Conservation (phyloP, 2,888 invertebrate genomes). For the Idaea biselata region DNA sequence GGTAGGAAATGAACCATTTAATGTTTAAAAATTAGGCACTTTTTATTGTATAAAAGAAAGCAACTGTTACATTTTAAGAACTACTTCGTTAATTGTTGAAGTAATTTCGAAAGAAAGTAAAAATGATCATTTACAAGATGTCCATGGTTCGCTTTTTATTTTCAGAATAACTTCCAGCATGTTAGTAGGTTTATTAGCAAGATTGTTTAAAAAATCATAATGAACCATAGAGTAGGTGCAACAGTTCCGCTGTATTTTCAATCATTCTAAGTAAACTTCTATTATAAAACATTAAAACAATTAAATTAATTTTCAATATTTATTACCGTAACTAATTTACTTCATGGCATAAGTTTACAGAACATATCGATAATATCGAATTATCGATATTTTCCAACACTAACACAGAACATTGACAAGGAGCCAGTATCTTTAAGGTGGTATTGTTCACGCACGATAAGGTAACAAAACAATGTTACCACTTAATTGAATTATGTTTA, state of each 20-base stretch:
- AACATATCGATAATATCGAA: constrained; percentile 5
- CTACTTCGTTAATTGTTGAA: too few species aligned
- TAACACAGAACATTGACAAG: constrained; percentile 35
- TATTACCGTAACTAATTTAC: constrained; percentile 22
- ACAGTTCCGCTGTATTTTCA: neutral
- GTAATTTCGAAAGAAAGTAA: too few species aligned
- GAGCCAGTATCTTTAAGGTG: constrained; percentile 52
- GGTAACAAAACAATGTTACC: constrained; percentile 26
- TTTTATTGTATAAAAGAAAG: too few species aligned
- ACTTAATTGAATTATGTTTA: constrained; percentile 76
- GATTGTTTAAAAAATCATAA: neutral
- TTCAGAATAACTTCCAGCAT: neutral
- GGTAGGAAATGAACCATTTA: too few species aligned
- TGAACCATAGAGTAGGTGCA: neutral
- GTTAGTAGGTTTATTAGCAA: neutral
- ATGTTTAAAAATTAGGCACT: too few species aligned
- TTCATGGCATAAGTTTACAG: constrained; percentile 9
- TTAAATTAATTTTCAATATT: constrained; percentile 18
- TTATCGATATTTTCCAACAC: constrained; percentile 8
- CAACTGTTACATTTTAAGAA: too few species aligned
- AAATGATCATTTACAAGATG: too few species aligned
- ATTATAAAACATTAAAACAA: neutral
- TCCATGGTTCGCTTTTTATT: too few species aligned
- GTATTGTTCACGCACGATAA: constrained; percentile 58
- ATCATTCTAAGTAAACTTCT: neutral